Conservation (phyloP, 2,113 vertebrate species). For the Platanista minor region DNA sequence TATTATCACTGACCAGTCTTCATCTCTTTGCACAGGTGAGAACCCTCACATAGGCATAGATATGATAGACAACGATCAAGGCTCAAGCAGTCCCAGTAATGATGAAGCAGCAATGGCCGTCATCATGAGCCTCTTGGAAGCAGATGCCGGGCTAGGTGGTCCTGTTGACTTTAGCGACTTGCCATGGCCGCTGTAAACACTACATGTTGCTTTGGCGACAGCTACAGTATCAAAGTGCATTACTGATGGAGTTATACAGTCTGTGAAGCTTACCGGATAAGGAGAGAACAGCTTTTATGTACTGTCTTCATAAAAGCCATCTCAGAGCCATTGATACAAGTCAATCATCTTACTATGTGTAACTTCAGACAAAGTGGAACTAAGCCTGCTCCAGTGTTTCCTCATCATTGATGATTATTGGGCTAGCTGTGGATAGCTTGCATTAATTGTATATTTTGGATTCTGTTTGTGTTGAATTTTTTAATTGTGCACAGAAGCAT, state of each 20-base stretch:
- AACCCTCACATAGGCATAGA: constrained; percentile 96
- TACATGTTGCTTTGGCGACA: constrained; percentile 65
- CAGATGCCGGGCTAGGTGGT: constrained; percentile 96
- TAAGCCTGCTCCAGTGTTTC: constrained; percentile 84
- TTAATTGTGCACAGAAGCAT: constrained; percentile 87
- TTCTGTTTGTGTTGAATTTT: constrained; percentile 82
- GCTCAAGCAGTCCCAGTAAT: constrained; percentile 97
- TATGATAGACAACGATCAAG: constrained; percentile 94
- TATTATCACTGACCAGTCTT: not conserved
- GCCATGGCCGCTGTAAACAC: constrained; percentile 95
- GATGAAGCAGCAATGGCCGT: constrained; percentile 99
- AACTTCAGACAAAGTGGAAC: constrained; percentile 86
- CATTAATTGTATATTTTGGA: constrained; percentile 89
- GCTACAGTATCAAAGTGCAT: constrained; percentile 81
- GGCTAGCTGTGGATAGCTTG: constrained; percentile 86
- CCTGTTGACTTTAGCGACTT: constrained; percentile 99
- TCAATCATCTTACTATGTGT: constrained; percentile 83
- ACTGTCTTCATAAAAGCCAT: constrained; percentile 80
- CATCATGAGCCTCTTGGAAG: constrained; percentile 99
- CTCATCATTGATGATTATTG: constrained; percentile 80
- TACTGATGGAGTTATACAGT: constrained; percentile 80
- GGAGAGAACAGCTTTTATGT: constrained; percentile 82
- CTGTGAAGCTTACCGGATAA: constrained; percentile 78
- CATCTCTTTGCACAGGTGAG: constrained; percentile 83
- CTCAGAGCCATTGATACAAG: constrained; percentile 79